These are phyloP conservation scores for Cichladusa arquata DNA, from an alignment of 2,113 vertebrate species.

Conservation along the genomic window DNA sequence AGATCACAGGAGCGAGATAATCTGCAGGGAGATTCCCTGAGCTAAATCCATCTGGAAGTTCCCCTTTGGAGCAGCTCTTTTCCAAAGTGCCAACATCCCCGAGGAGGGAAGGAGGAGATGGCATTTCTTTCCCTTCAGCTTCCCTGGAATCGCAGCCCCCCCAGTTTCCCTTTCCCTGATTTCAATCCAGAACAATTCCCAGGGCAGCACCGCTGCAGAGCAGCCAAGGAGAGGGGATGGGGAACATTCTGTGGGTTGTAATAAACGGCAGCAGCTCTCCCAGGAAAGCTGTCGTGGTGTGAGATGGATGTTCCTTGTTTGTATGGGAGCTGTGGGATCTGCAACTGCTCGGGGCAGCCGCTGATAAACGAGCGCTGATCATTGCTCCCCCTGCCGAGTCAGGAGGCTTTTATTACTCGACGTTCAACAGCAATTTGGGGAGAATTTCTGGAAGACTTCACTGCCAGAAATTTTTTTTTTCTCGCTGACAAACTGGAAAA, in stretches of 20 bases:
- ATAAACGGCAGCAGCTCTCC: background rate
- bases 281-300: background rate
- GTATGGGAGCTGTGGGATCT: background rate
- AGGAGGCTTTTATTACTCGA: constrained; percentile 5
- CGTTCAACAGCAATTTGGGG: constrained; percentile 5
- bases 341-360: background rate
- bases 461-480: background rate
- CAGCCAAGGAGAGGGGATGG: background rate
- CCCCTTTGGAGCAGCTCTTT: background rate
- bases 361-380: constrained; percentile 17
- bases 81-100: background rate
- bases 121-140: background rate
- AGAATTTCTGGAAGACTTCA: constrained; percentile 2
- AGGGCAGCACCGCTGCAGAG: background rate
- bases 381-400: background rate
- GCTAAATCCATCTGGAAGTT: background rate
- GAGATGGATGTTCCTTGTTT: constrained; percentile 33
- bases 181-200: background rate
- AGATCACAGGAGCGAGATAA: background rate
- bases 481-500: background rate
- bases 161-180: background rate
- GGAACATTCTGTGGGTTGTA: background rate
- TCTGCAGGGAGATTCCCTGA: background rate
- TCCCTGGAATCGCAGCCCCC: background rate
- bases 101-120: background rate